A percentile compares a stretch with the other conserved stretches of the same genome.
phyloP scores from a whole-genome alignment of 2,797 vertebrate genomes.

The Arremon brunneinucha region DNA sequence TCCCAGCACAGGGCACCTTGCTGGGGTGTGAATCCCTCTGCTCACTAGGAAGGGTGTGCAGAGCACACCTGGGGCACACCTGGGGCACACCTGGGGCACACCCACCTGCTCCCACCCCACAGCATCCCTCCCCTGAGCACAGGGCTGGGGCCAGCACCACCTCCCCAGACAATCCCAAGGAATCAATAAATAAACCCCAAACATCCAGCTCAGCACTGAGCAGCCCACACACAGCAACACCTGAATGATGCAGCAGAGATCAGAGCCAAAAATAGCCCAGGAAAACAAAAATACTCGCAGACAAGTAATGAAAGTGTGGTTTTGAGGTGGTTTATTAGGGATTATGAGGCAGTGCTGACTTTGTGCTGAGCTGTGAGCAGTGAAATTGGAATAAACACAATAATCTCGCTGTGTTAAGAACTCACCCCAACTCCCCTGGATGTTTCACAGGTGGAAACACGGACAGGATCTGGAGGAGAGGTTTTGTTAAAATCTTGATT shows the following conservation, averaged over 20 bases:
- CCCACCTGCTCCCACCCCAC: too few species aligned
- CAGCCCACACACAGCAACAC: background rate
- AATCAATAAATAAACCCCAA: background rate
- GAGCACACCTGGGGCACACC: too few species aligned
- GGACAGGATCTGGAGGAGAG: background rate
- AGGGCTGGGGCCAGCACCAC: background rate
- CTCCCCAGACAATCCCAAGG: background rate
- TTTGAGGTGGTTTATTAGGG: conserved; percentile 5
- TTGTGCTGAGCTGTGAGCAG: conserved; percentile 5
- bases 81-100: too few species aligned
- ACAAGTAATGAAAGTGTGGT: background rate
- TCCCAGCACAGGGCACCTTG: too few species aligned
- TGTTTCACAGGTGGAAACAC: background rate
- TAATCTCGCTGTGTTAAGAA: background rate
- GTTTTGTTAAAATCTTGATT: background rate
- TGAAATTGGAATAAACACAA: conserved; percentile 38
- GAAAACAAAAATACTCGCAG: background rate
- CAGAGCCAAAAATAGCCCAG: background rate
- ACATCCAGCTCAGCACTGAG: background rate
- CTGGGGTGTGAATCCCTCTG: too few species aligned
- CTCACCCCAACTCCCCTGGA: background rate
- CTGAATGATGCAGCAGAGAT: background rate
- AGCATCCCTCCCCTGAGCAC: background rate
- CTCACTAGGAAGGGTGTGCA: too few species aligned
- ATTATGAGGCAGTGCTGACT: background rate